Conservation (phyloP, 1,140 invertebrate species). For the Drosophila azteca region DNA sequence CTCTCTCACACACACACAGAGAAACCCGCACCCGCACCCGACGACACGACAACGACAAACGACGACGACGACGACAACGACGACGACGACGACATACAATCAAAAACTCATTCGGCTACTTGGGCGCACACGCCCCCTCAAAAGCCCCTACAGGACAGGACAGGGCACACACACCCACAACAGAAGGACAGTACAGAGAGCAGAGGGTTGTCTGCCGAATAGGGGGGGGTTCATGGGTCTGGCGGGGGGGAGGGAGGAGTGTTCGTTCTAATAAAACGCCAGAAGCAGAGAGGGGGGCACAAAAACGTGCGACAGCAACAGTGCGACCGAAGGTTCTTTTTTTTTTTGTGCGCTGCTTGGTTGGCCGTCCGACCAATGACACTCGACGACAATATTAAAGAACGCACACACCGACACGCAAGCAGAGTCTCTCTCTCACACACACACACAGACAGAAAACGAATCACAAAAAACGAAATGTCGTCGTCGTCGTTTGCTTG, state of each 20-base stretch:
- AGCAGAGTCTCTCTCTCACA: neutral
- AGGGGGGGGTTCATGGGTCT: too few species aligned
- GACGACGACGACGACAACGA: conserved; percentile 9
- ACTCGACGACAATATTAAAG: conserved; percentile 83
- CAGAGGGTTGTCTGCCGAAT: too few species aligned
- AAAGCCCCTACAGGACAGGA: conserved; percentile 1
- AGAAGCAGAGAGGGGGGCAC: conserved; percentile 9
- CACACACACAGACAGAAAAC: conserved; percentile 47
- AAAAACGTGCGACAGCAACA: conserved; percentile 26
- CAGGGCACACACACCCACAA: neutral
- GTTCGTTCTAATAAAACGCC: conserved; percentile 71
- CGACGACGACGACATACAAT: conserved; percentile 56
- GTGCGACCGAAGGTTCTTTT: conserved; percentile 31
- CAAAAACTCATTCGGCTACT: conserved; percentile 74
- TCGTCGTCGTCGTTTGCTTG: conserved; percentile 41
- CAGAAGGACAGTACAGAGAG: neutral
- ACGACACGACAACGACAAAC: conserved; percentile 50
- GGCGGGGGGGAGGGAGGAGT: neutral
- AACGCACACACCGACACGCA: conserved; percentile 48
- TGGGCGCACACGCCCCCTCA: conserved; percentile 46
- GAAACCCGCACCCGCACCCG: conserved; percentile 29
- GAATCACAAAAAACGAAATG: conserved; percentile 75
- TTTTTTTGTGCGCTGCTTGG: conserved; percentile 8
- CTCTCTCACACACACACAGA: conserved; percentile 32
- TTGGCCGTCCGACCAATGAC: conserved; percentile 80